Conservation (phyloP, 2,888 invertebrate genomes). For the Xestia sexstrigata region DNA sequence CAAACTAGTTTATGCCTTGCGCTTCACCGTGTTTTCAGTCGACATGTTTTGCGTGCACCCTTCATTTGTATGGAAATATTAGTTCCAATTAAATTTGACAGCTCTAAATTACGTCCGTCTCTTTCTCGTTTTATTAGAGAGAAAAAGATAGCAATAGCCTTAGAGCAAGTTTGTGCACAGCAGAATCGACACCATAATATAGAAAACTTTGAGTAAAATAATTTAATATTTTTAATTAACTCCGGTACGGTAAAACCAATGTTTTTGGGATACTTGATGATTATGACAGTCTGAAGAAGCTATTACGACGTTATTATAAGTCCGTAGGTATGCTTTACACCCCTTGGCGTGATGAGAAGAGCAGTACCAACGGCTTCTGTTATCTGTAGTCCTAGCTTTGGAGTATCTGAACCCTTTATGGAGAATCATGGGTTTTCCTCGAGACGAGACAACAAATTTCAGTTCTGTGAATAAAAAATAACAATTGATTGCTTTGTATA, state of each 20-base stretch:
- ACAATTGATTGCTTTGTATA: not conserved
- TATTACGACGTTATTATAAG: conserved; percentile 34
- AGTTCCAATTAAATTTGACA: too few relatives aligned
- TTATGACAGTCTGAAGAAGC: conserved; percentile 52
- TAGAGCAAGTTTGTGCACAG: too few relatives aligned
- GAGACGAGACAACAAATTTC: conserved; percentile 32
- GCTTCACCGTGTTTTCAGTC: too few relatives aligned
- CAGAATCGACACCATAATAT: too few relatives aligned
- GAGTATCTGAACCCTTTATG: conserved; percentile 48
- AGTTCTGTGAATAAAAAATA: conserved; percentile 26
- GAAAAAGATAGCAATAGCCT: too few relatives aligned
- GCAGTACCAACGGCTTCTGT: conserved; percentile 65
- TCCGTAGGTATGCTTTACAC: conserved; percentile 71
- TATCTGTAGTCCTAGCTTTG: not conserved
- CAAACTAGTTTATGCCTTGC: too few relatives aligned
- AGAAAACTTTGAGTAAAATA: too few relatives aligned
- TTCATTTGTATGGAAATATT: too few relatives aligned
- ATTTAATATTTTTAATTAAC: not conserved
- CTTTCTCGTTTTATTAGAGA: too few relatives aligned
- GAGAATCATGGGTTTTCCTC: conserved; percentile 50
- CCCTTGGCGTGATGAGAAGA: conserved; percentile 59
- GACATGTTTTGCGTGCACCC: too few relatives aligned
- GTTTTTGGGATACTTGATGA: conserved; percentile 37
- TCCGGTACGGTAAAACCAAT: conserved; percentile 2
- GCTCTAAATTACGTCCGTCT: too few relatives aligned